phyloP scores from a whole-genome alignment of 2,888 invertebrate species.

The Drosophila neonasuta region DNA sequence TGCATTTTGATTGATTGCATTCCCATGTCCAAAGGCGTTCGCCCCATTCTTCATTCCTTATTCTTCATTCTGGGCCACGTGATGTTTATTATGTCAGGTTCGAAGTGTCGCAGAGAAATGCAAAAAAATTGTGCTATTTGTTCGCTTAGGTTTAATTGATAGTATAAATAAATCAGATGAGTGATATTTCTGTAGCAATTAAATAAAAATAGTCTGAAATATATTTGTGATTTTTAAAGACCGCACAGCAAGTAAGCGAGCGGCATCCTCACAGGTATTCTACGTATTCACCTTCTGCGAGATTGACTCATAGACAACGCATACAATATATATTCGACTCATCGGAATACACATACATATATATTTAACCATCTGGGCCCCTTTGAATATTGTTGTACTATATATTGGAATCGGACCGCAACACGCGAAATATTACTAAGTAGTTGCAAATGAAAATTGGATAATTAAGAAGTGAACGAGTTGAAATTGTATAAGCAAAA shows the following conservation, averaged over 20 bases:
- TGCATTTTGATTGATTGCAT: slow-evolving; percentile 68
- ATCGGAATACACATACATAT: slow-evolving; percentile 19
- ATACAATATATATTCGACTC: slow-evolving; percentile 16
- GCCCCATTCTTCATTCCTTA: not conserved
- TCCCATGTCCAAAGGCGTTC: slow-evolving; percentile 9
- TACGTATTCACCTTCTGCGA: slow-evolving; percentile 17
- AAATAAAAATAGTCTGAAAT: slow-evolving; percentile 61
- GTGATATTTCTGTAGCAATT: slow-evolving; percentile 54
- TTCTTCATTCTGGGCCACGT: not conserved
- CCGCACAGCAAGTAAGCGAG: slow-evolving; percentile 29
- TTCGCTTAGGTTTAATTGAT: slow-evolving; percentile 1
- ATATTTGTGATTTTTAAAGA: slow-evolving; percentile 35
- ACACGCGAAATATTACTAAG: slow-evolving; percentile 28
- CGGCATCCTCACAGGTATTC: too few relatives aligned
- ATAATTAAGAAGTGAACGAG: slow-evolving; percentile 51
- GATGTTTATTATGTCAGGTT: not conserved
- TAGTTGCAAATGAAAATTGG: slow-evolving; percentile 51
- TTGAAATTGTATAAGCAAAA: slow-evolving; percentile 48
- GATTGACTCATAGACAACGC: slow-evolving; percentile 50
- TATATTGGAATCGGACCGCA: slow-evolving; percentile 25
- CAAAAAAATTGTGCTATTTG: slow-evolving; percentile 1
- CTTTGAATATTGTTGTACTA: slow-evolving; percentile 2
- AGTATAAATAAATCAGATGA: slow-evolving; percentile 39
- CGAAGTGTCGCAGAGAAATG: not conserved
- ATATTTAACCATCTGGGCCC: slow-evolving; percentile 4